phyloP scores from a whole-genome alignment of 2,797 vertebrate genomes.

The Acanthornis magna region DNA sequence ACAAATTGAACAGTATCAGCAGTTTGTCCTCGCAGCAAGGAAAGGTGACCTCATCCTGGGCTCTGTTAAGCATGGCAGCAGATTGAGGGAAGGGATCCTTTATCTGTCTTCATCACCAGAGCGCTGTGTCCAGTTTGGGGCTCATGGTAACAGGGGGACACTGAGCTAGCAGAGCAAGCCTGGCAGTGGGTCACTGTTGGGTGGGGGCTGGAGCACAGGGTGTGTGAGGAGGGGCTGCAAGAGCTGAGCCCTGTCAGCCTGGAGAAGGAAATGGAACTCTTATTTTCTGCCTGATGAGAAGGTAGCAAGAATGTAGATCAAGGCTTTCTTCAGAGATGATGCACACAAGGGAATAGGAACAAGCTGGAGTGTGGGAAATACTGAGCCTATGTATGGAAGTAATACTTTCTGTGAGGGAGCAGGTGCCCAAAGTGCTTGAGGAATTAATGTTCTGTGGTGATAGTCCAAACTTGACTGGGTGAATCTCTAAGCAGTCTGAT shows the following conservation, averaged over 20 bases:
- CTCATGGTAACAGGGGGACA: background rate
- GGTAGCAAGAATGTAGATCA: accelerated
- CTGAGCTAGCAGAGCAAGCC: background rate
- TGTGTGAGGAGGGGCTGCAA: background rate
- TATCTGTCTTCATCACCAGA: background rate
- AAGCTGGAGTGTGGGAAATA: background rate
- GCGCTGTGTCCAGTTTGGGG: background rate
- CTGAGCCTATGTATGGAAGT: background rate
- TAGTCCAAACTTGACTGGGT: background rate
- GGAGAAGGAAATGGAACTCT: background rate
- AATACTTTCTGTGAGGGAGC: background rate
- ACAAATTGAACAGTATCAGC: background rate
- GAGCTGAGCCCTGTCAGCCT: background rate
- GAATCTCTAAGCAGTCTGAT: background rate
- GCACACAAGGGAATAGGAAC: too few species aligned
- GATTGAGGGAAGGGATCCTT: background rate
- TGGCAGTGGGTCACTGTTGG: background rate
- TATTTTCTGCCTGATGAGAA: background rate
- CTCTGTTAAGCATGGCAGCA: background rate
- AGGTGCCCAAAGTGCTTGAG: background rate
- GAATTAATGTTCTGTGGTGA: accelerated
- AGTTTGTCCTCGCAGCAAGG: background rate
- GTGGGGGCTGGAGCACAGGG: background rate
- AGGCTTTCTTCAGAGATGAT: background rate
- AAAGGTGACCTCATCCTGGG: background rate